Evolutionary conservation across 1,140 invertebrate species (phyloP).

Genomic region (Drosophila pseudoananassae): DNA sequence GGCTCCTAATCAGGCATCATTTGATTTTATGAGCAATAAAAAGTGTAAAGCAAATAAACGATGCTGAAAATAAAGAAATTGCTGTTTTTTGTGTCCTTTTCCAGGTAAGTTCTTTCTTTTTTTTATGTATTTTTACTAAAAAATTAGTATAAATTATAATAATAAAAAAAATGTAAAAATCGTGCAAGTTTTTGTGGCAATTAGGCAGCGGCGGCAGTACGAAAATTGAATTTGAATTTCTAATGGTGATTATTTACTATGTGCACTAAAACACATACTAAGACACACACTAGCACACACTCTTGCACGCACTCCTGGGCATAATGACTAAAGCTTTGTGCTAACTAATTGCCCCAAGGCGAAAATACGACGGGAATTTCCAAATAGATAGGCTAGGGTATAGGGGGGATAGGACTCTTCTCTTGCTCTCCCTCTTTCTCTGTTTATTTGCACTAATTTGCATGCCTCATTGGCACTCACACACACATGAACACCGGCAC

Average conservation of each 20-base stretch:
- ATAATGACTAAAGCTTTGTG: slow-evolving; percentile 78
- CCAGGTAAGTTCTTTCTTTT: slow-evolving; percentile 8
- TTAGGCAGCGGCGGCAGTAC: slow-evolving; percentile 47
- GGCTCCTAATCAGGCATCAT: slow-evolving; percentile 42
- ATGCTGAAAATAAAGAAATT: slow-evolving; percentile 11
- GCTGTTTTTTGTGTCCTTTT: too few relatives aligned
- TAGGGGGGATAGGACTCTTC: too few relatives aligned
- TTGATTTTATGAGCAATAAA: slow-evolving; percentile 57
- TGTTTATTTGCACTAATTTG: slow-evolving; percentile 64
- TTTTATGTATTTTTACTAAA: slow-evolving; percentile 15
- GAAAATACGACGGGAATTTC: slow-evolving; percentile 23
- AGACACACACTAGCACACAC: slow-evolving; percentile 26
- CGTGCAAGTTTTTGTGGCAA: slow-evolving; percentile 40
- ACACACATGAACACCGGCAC: slow-evolving; percentile 65
- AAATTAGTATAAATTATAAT: slow-evolving; percentile 74
- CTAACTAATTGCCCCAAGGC: slow-evolving; percentile 76
- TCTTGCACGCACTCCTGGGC: slow-evolving; percentile 53
- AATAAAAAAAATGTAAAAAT: too few relatives aligned
- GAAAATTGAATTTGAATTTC: slow-evolving; percentile 75
- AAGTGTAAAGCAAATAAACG: too few relatives aligned
- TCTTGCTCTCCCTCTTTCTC: neutral
- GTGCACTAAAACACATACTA: neutral
- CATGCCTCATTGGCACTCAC: slow-evolving; percentile 1
- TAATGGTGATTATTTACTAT: slow-evolving; percentile 69
- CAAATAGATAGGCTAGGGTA: neutral